Evolutionary conservation across 2,113 vertebrate species (phyloP), one percentile per base, ranked within the genome.

Genomic region (Podilymbus podiceps): DNA sequence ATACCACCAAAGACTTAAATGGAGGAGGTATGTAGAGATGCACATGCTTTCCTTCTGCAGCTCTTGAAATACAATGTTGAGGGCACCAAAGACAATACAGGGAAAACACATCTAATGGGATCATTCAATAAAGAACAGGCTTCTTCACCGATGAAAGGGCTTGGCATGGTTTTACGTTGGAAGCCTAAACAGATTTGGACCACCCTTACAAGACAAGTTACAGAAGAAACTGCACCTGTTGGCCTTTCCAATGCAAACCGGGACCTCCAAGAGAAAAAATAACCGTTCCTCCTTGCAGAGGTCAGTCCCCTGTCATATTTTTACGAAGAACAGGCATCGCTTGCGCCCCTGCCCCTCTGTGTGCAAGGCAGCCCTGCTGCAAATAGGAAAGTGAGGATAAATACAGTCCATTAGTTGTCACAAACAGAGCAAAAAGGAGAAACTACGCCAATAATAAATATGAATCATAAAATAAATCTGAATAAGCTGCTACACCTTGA

Each of bases 11-110:
- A 31, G 46, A 13, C 20, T 60, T 38, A 46, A 47, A 11, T 0
- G 5, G 22, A 27, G 14, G 7, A 59, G 52, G 49, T 35, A 11
- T 1, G 19, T 5, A 21, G 35, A 12, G 17, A 68, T 5, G 12
- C 1, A 0, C 0, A 9, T 13, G 11, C 10, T 59, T 40, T 42
- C 55, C 31, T 12, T 46, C 33, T 0, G 1, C 5, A 9, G n/a
- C 44, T 49, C n/a, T 27, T 47, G 6, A 40, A 40, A 15, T 5
- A 42, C 63, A 60, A 21, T 24, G 13, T 11, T n/a, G 47, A 73
- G 14, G 69, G 22, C 5, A n/a, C 53, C 35, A 42, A 59, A 31
- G 50, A 11, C 60, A 88, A 49, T 1, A 9, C 11, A 59, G 19
- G n/a, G 30, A 64, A 42, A 64, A 75, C 44, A 42, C 10, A 40